Percentiles rank a stretch among this genome's conserved stretches.
Evolutionary conservation across 2,888 invertebrate genomes (phyloP).

Genomic region (Eupithecia tripunctaria): DNA sequence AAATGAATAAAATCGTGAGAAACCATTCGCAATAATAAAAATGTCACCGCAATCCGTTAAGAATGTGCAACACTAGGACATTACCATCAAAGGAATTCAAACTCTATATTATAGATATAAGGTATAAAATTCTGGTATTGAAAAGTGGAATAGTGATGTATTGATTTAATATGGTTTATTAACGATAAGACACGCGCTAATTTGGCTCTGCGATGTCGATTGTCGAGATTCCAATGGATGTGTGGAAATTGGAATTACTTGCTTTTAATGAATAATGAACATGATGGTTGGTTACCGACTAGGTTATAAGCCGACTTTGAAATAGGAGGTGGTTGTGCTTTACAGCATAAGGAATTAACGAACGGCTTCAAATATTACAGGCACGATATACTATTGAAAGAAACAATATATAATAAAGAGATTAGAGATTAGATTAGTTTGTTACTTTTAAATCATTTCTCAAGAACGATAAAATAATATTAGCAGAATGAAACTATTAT

Average conservation of each 20-base stretch:
- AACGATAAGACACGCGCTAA: slow-evolving; percentile 79
- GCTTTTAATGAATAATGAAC: slow-evolving; percentile 18
- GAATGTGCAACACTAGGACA: slow-evolving; percentile 38
- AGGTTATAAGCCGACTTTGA: not conserved
- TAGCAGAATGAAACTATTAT: too few relatives aligned
- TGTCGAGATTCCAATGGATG: slow-evolving; percentile 36
- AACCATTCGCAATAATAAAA: slow-evolving; percentile 74
- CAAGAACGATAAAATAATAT: too few relatives aligned
- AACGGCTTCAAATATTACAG: too few relatives aligned
- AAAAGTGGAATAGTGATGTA: slow-evolving; percentile 50
- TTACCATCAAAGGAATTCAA: not conserved
- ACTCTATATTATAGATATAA: slow-evolving; percentile 38
- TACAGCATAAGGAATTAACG: too few relatives aligned
- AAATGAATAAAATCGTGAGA: slow-evolving; percentile 64
- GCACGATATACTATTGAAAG: too few relatives aligned
- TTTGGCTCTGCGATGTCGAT: slow-evolving; percentile 58
- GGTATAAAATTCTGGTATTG: slow-evolving; percentile 44
- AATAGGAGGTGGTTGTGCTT: not conserved
- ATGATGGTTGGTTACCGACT: slow-evolving; percentile 11
- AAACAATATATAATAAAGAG: too few relatives aligned
- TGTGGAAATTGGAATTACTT: slow-evolving; percentile 28
- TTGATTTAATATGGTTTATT: slow-evolving; percentile 67
- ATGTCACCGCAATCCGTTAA: slow-evolving; percentile 66
- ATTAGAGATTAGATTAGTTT: too few relatives aligned
- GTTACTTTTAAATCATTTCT: too few relatives aligned